phyloP scores from a whole-genome alignment of 1,140 invertebrate species.

The Vollenhovia emeryi region DNA sequence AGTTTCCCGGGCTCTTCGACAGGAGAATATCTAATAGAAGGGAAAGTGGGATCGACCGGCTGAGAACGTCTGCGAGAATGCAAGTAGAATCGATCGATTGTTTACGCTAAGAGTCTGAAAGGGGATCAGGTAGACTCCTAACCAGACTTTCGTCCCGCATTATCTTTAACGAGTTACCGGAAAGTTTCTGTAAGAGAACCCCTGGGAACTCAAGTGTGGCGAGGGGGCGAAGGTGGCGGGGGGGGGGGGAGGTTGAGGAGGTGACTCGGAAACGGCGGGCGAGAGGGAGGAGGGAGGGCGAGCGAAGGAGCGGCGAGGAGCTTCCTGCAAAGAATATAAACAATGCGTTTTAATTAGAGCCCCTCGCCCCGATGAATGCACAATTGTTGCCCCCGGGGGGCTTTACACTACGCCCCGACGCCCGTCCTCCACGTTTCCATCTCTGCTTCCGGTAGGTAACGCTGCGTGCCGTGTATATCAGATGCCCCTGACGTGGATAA shows the following conservation, averaged over 20 bases:
- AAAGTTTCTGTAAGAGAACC: constrained; percentile 65
- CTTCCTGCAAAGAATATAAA: constrained; percentile 83
- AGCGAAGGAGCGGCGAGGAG: constrained; percentile 40
- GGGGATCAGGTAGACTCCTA: constrained; percentile 42
- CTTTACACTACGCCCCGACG: constrained; percentile 65
- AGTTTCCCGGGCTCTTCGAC: not conserved
- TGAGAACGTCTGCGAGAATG: constrained; percentile 5
- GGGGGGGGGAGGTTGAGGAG: not conserved
- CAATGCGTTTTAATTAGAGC: constrained; percentile 84
- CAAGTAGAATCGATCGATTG: constrained; percentile 57
- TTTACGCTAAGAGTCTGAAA: constrained; percentile 57
- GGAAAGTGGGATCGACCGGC: constrained; percentile 16
- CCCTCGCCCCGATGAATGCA: constrained; percentile 79
- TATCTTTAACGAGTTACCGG: constrained; percentile 71
- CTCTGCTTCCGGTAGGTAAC: constrained; percentile 48
- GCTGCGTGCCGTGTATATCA: constrained; percentile 69
- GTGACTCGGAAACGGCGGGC: constrained; percentile 43
- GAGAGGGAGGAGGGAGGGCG: not conserved
- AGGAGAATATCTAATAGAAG: not conserved
- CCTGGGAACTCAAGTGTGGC: constrained; percentile 47
- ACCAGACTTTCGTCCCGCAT: constrained; percentile 56
- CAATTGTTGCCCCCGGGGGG: constrained; percentile 78
- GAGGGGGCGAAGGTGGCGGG: not conserved
- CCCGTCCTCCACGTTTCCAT: constrained; percentile 48
- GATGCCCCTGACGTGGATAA: constrained; percentile 61